Evolutionary conservation across 2,113 vertebrate species (phyloP).

Genomic region (Zingel zingel): DNA sequence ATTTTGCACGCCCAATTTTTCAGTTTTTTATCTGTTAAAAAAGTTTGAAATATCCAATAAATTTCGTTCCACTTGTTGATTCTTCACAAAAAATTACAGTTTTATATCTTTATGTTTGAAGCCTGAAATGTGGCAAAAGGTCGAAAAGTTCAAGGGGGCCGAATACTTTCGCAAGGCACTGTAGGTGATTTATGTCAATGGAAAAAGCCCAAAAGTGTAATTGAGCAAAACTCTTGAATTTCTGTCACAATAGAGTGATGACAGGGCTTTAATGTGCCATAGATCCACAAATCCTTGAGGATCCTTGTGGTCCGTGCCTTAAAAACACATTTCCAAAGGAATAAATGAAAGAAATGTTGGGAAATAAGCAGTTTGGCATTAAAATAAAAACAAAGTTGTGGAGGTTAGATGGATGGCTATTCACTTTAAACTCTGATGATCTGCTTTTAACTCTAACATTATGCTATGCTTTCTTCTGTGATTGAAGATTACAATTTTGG

Average conservation of each 20-base stretch:
- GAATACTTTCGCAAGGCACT: no score
- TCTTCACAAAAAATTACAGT: no score
- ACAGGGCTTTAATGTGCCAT: constrained; percentile 5
- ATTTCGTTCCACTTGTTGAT: no score
- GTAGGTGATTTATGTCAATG: not conserved
- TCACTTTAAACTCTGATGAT: constrained; percentile 45
- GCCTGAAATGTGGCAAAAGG: no score
- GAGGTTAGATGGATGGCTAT: constrained; percentile 19
- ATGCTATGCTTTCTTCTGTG: constrained; percentile 32
- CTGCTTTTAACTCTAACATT: constrained; percentile 48
- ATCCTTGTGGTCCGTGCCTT: constrained; percentile 3
- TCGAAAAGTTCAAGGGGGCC: no score
- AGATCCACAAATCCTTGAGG: constrained; percentile 4
- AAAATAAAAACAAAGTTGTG: constrained; percentile 43
- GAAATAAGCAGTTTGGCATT: constrained; percentile 38
- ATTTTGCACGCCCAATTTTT: no score
- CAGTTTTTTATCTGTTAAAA: no score
- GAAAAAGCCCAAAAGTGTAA: not conserved
- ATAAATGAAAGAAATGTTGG: constrained; percentile 31
- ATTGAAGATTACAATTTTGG: constrained; percentile 28
- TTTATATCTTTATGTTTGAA: no score
- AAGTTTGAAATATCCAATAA: no score
- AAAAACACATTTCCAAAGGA: constrained; percentile 21
- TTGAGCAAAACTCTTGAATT: constrained; percentile 8
- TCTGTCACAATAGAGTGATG: constrained; percentile 14